Percentiles rank a stretch among this genome's conserved stretches.
These are phyloP conservation scores for Aphodius sticticus DNA, from an alignment of 2,888 invertebrate genomes.

Conservation along the genomic window DNA sequence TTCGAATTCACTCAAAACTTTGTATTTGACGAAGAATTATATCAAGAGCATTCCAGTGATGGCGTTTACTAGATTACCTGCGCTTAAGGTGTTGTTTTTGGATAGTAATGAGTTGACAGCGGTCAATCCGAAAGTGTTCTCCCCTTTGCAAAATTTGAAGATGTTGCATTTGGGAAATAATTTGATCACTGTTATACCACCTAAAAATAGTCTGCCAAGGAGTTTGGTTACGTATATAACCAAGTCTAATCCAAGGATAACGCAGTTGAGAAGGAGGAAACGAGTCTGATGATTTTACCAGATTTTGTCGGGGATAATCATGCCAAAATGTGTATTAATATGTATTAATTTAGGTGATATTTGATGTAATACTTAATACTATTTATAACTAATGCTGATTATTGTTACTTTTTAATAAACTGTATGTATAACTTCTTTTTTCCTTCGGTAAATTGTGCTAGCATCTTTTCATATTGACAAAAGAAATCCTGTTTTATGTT, in stretches of 20 bases:
- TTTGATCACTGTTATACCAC: slow-evolving; percentile 39
- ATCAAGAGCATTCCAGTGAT: slow-evolving; percentile 46
- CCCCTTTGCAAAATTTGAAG: slow-evolving; percentile 48
- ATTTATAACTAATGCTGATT: background rate
- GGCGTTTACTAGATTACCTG: slow-evolving; percentile 47
- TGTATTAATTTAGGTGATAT: slow-evolving; percentile 4
- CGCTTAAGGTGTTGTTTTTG: slow-evolving; percentile 52
- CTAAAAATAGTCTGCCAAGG: slow-evolving; percentile 20
- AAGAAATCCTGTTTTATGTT: no score
- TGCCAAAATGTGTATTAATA: background rate
- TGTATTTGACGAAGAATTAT: slow-evolving; percentile 53
- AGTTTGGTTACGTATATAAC: slow-evolving; percentile 31
- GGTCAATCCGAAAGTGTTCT: slow-evolving; percentile 47
- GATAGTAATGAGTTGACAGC: slow-evolving; percentile 50
- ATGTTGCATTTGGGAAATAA: slow-evolving; percentile 54
- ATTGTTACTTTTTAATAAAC: background rate
- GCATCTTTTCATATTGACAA: no score
- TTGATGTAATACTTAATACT: background rate
- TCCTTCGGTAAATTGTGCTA: background rate
- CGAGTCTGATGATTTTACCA: background rate
- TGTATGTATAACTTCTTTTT: background rate
- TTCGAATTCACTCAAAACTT: slow-evolving; percentile 48
- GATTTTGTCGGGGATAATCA: background rate
- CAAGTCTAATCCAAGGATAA: slow-evolving; percentile 22
- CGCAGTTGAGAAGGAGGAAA: background rate